Evolutionary conservation across 2,113 vertebrate genomes (phyloP).

Genomic region (Cepphus grylle): DNA sequence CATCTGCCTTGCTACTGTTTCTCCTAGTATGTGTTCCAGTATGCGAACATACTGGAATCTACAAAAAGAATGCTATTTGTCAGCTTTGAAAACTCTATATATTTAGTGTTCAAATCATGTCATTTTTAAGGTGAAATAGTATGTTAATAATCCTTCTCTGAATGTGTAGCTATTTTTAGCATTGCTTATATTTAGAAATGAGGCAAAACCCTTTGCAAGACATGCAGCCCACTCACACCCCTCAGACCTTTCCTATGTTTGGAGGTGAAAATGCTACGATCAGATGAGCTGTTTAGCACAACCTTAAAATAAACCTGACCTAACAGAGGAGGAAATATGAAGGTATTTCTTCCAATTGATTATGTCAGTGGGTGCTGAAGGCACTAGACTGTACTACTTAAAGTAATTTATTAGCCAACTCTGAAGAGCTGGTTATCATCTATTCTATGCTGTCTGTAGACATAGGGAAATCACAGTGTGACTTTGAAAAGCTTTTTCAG

Average conservation of each 20-base stretch:
- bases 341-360: background rate
- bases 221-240: rapidly evolving
- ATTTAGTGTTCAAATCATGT: background rate
- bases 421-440: background rate
- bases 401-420: background rate
- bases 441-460: background rate
- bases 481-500: background rate
- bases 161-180: background rate
- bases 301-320: background rate
- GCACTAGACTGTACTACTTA: background rate
- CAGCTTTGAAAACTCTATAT: background rate
- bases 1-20: background rate
- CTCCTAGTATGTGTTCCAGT: background rate
- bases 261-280: background rate
- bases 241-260: background rate
- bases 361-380: background rate
- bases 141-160: background rate
- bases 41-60: background rate
- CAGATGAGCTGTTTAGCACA: background rate
- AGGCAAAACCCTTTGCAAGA: background rate
- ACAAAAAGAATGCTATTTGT: background rate
- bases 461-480: background rate
- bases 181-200: background rate
- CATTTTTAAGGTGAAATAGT: background rate
- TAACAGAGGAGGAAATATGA: background rate